Percentiles rank a stretch among this genome's conserved stretches.
These are phyloP conservation scores for Timema podura DNA, from an alignment of 2,888 invertebrate genomes.

Conservation along the genomic window DNA sequence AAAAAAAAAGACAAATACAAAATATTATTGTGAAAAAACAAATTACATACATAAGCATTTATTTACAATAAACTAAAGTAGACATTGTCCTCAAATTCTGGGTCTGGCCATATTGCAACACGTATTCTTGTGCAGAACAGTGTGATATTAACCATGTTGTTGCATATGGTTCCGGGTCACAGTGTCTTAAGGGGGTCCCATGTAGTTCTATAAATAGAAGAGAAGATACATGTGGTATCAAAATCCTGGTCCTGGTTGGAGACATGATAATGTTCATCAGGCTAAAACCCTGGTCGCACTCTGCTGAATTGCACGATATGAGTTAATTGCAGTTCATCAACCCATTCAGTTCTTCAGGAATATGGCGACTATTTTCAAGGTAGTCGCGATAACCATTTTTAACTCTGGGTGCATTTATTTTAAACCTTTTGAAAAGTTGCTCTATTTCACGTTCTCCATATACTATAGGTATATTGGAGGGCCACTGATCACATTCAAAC, in stretches of 20 bases:
- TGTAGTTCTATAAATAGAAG: too few species aligned
- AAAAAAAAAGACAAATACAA: too few species aligned
- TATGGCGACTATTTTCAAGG: not conserved
- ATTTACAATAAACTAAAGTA: too few species aligned
- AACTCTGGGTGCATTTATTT: not conserved
- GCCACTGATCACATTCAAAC: not conserved
- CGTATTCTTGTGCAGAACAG: too few species aligned
- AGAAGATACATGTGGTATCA: too few species aligned
- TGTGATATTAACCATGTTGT: too few species aligned
- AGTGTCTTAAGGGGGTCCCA: too few species aligned
- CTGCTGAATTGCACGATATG: not conserved
- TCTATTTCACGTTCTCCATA: not conserved
- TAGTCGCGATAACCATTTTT: not conserved
- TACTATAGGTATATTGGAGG: not conserved
- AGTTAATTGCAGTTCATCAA: constrained; percentile 1
- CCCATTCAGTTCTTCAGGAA: constrained; percentile 4
- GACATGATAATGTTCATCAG: not conserved
- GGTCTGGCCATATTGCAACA: too few species aligned
- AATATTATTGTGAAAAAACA: too few species aligned
- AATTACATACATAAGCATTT: too few species aligned
- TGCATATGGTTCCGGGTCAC: too few species aligned
- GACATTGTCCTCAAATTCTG: too few species aligned
- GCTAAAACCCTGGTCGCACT: not conserved
- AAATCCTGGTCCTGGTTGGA: not conserved
- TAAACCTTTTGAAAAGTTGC: not conserved